Base-by-base conservation (phyloP, 2,113 vertebrate genomes). In the Pseudorhombus dupliciocellatus region DNA sequence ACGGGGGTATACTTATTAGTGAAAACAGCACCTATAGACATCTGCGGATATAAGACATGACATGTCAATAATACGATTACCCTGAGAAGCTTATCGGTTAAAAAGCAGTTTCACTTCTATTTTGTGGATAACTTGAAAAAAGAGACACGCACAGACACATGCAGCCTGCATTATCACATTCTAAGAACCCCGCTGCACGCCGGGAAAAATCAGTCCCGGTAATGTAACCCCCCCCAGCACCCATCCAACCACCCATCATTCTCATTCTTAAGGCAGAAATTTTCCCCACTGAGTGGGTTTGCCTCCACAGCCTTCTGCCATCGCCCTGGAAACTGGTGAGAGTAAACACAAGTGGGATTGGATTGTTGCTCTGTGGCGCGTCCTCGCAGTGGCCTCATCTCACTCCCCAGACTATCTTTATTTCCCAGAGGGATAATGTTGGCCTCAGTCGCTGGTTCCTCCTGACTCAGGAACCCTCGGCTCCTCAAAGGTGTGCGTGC, bases 321-420 rank as follows among this genome's bases (percentile, higher is more conserved):
- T 88, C 16, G 34, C 85, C 81, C 44, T 87, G 84, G 84, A 85
- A 90, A 89, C 89, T 59, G 46, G 37, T 2, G 20, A 42, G 71
- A 67, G 70, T 80, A 90, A 91, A 87, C 74, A 87, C 58, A 75
- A 64, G 62, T 40, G 75, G 52, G 66, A 83, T 78, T 74, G 66
- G 69, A 46, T 71, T 84, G 76, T 71, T 84, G 73, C 71, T 86
- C 66, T 16, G 56, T 65, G 16, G 60, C 0, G 4, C 24, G 30
- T 80, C 76, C 66, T 85, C 65, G 58, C 50, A 34, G 62, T 66
- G 62, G 67, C 71, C 79, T 86, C 83, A 84, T 84, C 82, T 79
- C 65, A 3, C 66, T 70, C 40, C 72, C 70, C 59, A 20, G 77
- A 57, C 79, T 74, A 64, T 87, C 84, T 87, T 83, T 82, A 88